phyloP scores from a whole-genome alignment of 2,797 vertebrate genomes.

The Myiotriccus ornatus region DNA sequence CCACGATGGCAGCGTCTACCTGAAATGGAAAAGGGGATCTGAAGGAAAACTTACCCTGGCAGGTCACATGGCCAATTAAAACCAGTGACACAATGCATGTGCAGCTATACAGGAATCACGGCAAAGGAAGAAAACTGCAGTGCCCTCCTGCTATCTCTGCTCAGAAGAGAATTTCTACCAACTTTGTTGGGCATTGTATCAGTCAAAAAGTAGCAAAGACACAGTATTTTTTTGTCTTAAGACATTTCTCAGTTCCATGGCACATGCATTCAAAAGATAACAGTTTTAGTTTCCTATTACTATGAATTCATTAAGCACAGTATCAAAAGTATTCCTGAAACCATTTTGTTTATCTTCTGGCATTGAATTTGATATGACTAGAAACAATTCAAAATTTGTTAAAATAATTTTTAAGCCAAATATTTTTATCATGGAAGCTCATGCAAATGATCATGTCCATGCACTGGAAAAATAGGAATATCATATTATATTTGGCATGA shows the following conservation, averaged over 20 bases:
- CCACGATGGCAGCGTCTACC: fast-evolving
- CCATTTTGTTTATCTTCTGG: neutral
- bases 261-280: neutral
- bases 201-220: neutral
- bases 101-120: neutral
- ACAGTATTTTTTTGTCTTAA: neutral
- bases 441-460: neutral
- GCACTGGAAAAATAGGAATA: neutral
- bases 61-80: neutral
- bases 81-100: neutral
- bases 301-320: neutral
- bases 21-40: neutral
- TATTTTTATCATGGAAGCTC: neutral
- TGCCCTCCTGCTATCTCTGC: neutral
- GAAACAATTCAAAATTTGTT: conserved; percentile 8
- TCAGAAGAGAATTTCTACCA: neutral
- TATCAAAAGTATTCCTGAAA: neutral
- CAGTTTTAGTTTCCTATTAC: neutral
- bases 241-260: neutral
- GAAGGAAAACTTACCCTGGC: neutral
- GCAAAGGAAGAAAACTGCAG: neutral
- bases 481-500: neutral
- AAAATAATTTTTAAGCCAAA: conserved; percentile 5
- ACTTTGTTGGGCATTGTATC: neutral
- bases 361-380: neutral